Evolutionary conservation across 1,140 invertebrate species (phyloP), one percentile per base, ranked within the genome.

Genomic region (Gerris buenoi): DNA sequence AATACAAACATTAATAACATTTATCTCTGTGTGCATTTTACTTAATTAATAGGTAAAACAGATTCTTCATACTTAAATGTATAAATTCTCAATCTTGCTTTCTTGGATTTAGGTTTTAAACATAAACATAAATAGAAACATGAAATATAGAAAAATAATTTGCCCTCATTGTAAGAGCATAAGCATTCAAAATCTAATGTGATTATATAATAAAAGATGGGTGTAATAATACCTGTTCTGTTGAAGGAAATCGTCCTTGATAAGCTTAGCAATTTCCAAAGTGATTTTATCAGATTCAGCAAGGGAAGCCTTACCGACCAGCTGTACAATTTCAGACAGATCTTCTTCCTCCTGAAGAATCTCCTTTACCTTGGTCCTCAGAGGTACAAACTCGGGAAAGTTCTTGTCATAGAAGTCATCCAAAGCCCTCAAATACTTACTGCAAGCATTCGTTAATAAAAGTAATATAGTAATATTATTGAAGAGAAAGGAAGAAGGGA

Each of bases 371-470:
- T 93, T 93, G 23, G 90, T 93, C 78, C 91, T 84, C 58, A 93
- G 79, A 14, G 95, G 88, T n/a, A 98, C 93, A 79, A 99, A 99
- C 75, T 99, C 97, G n/a, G 86, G 83, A 83, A 92, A 98, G 81
- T 97, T 95, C 81, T 97, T 97, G 74, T 99, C 97, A 79, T 99
- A 99, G 81, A 95, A 99, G 75, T 99, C 97, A 76, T 99, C 97
- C 70, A 99, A 81, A 65, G 96, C 95, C 71, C 95, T 86, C 80
- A 93, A 91, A 80, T 99, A 99, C 83, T 99, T 99, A 79, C 91
- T 95, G 81, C 77, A 85, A 69, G n/a, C 25, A 29, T 46, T 27
- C 80, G 81, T 71, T 62, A 66, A 65, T 56, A 64, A 62, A 2
- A 63, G 58, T 27, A 64, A 61, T 58, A 69, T 56, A 46, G 18